Evolutionary conservation across 2,888 invertebrate genomes (phyloP), one percentile per base, ranked within the genome.

Genomic region (Spisula solida): DNA sequence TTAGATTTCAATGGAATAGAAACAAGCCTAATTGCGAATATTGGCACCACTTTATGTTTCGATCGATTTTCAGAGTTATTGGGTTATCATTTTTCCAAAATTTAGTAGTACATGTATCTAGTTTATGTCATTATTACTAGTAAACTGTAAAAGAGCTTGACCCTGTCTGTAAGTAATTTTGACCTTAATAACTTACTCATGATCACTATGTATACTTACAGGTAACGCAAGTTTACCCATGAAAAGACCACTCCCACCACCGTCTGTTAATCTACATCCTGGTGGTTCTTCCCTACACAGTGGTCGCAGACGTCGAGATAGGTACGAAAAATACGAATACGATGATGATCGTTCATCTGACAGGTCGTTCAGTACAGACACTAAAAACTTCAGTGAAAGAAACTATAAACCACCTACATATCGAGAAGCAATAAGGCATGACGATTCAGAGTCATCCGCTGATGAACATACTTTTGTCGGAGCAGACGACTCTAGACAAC

Each of bases 401-500:
- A 90, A 87, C 81, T 89, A 88, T 47, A 85, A 81, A 48, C 92
- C 92, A 48, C 92, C 92, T 4, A 92, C 92, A n/a, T 92, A 92
- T 66, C 41, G 90, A 34, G 92, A 92, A 75, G 92, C 91, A 4
- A 56, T 92, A 31, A 48, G 91, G 60, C 47, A 91, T 79, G 86
- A 92, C n/a, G 41, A 60, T 48, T 90, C 90, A 18, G 92, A 91
- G 80, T 90, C 91, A 5, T 89, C 90, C 25, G 92, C 90, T 29
- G 89, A 91, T 79, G 90, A 90, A 70, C 82, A 88, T 31, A 92
- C 92, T 34, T 94, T 92, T 90, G 93, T 94, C 8, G 94, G 93
- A 85, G 93, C 94, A 18, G 93, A 94, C 81, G 95, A 95, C 86
- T 81, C 86, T 47, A 92, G 93, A 81, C 93, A 94, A 81, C 94